phyloP scores from a whole-genome alignment of 2,888 invertebrate genomes.

The Odontocerum albicorne region DNA sequence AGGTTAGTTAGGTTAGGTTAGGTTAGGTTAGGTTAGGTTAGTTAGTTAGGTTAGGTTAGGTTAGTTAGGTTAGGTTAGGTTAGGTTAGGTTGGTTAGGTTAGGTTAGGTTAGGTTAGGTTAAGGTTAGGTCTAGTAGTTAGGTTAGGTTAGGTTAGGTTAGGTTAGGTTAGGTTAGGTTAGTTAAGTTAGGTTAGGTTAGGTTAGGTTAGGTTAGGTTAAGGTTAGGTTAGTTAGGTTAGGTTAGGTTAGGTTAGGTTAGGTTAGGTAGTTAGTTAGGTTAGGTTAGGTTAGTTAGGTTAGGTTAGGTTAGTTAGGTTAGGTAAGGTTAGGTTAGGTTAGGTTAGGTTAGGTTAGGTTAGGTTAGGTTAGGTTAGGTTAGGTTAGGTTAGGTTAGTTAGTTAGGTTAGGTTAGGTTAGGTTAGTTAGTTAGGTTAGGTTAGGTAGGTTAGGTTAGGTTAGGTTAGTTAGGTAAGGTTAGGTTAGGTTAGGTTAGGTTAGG shows the following conservation, averaged over 20 bases:
- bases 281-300: slow-evolving; percentile 12
- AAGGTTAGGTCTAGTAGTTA: slow-evolving; percentile 6
- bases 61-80: slow-evolving; percentile 35
- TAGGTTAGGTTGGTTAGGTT: slow-evolving; percentile 28
- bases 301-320: slow-evolving; percentile 5
- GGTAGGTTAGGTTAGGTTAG: slow-evolving; percentile 23
- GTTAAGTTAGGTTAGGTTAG: slow-evolving; percentile 2
- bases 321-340: slow-evolving; percentile 3
- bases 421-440: slow-evolving; percentile 17
- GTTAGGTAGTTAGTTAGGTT: slow-evolving; percentile 20
- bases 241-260: slow-evolving; percentile 22
- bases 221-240: slow-evolving; percentile 18
- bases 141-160: slow-evolving; percentile 7
- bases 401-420: slow-evolving; percentile 15
- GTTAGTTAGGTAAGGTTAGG: slow-evolving; percentile 27
- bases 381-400: slow-evolving; percentile 17
- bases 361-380: slow-evolving; percentile 17
- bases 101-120: slow-evolving; percentile 28
- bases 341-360: slow-evolving; percentile 15
- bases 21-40: slow-evolving; percentile 33
- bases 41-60: slow-evolving; percentile 33
- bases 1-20: slow-evolving; percentile 36
- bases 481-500: slow-evolving; percentile 33
- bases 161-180: slow-evolving; percentile 9
- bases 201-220: slow-evolving; percentile 18